A percentile compares a stretch with the other conserved stretches of the same genome.
phyloP scores from a whole-genome alignment of 2,113 vertebrate species.

The Ascaphus truei region DNA sequence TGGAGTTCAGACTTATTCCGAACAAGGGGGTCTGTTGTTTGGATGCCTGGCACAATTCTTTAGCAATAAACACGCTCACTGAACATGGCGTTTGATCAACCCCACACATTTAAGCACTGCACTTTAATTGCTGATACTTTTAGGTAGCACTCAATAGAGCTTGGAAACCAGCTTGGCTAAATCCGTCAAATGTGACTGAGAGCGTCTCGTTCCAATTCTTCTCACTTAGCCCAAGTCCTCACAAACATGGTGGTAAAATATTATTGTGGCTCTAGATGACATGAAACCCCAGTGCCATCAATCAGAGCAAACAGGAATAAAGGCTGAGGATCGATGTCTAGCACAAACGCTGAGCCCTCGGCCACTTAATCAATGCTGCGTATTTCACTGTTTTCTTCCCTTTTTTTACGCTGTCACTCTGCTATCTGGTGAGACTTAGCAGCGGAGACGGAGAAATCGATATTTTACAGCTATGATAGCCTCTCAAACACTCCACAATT shows the following conservation, averaged over 20 bases:
- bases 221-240: constrained; percentile 62
- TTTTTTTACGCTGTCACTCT: constrained; percentile 36
- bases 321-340: constrained; percentile 51
- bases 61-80: constrained; percentile 43
- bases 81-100: constrained; percentile 78
- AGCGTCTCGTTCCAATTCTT: constrained; percentile 67
- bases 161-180: constrained; percentile 51
- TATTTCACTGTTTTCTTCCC: constrained; percentile 37
- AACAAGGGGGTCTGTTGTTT: constrained; percentile 1
- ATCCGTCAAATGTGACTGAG: constrained; percentile 65
- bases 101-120: constrained; percentile 79
- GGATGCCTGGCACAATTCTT: constrained; percentile 43
- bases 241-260: constrained; percentile 55
- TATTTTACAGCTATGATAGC: constrained; percentile 25
- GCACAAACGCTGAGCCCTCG: constrained; percentile 39
- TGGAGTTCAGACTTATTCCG: not conserved
- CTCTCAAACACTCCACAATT: constrained; percentile 6
- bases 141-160: constrained; percentile 68
- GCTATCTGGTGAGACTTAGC: constrained; percentile 39
- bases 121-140: constrained; percentile 79
- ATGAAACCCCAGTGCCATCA: constrained; percentile 51
- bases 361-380: constrained; percentile 43
- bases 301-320: constrained; percentile 44
- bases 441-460: constrained; percentile 42
- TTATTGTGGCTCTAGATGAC: constrained; percentile 51